Evolutionary conservation across 1,140 invertebrate genomes (phyloP).

Genomic region (Drosophila mayri): DNA sequence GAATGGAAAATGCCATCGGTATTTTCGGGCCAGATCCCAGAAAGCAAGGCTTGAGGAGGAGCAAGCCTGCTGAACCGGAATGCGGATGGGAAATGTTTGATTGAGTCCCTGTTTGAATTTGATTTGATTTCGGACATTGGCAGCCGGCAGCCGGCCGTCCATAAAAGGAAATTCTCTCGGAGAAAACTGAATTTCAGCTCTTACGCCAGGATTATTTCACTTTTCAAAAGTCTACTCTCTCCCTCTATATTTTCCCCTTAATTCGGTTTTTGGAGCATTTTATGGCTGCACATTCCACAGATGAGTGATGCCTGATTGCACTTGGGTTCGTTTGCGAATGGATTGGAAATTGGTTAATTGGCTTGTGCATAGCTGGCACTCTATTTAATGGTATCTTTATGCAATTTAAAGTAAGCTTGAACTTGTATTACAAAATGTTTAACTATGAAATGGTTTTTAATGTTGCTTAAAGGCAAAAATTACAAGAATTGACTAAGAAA

Average conservation of each 20-base stretch:
- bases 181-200: slow-evolving; percentile 31
- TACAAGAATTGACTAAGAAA: too few relatives aligned
- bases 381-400: background rate
- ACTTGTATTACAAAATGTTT: background rate
- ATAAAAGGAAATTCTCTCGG: slow-evolving; percentile 34
- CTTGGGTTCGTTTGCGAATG: background rate
- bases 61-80: slow-evolving; percentile 47
- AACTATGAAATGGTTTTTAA: background rate
- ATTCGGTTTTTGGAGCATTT: slow-evolving; percentile 24
- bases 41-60: slow-evolving; percentile 27
- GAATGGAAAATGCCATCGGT: slow-evolving; percentile 39
- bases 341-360: slow-evolving; percentile 18
- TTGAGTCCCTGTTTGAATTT: slow-evolving; percentile 51
- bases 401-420: background rate
- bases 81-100: slow-evolving; percentile 53
- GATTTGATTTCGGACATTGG: slow-evolving; percentile 49
- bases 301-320: slow-evolving; percentile 20
- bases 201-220: slow-evolving; percentile 23
- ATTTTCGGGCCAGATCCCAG: slow-evolving; percentile 25
- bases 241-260: background rate
- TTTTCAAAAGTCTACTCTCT: slow-evolving; percentile 10
- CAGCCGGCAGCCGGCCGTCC: slow-evolving; percentile 34
- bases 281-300: slow-evolving; percentile 26
- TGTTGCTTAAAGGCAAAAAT: background rate
- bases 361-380: slow-evolving; percentile 7